Percentiles rank a stretch among this genome's conserved stretches.
phyloP scores from a whole-genome alignment of 2,797 vertebrate genomes.

The Hozukius guyotensis region DNA sequence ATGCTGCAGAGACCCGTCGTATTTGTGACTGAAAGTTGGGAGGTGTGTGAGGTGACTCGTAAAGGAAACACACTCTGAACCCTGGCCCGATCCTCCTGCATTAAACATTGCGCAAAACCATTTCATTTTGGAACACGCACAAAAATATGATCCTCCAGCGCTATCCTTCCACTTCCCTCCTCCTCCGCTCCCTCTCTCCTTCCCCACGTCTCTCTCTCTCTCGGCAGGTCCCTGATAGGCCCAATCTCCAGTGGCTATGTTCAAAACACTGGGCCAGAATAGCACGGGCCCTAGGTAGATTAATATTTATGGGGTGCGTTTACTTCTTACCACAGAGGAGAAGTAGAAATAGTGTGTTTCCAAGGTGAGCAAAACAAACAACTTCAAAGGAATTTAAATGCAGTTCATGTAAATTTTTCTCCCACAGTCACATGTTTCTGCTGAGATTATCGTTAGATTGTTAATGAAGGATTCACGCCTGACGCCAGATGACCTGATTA shows the following conservation, averaged over 20 bases:
- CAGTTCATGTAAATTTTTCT: conserved; percentile 72
- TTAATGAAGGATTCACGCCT: conserved; percentile 65
- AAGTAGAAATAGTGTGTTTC: conserved; percentile 80
- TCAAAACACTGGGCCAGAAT: conserved; percentile 79
- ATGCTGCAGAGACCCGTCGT: conserved; percentile 15
- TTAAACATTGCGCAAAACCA: conserved; percentile 64
- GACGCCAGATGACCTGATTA: conserved; percentile 76
- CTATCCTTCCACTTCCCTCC: conserved; percentile 1
- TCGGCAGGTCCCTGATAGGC: conserved; percentile 68
- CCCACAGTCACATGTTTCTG: conserved; percentile 70
- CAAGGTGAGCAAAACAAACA: conserved; percentile 86
- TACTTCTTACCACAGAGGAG: conserved; percentile 74
- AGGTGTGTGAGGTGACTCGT: conserved; percentile 65
- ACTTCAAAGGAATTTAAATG: conserved; percentile 84
- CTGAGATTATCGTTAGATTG: conserved; percentile 60
- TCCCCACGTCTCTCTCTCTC: not conserved
- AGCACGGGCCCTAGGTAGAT: conserved; percentile 75
- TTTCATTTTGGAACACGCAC: conserved; percentile 57
- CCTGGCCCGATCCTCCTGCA: conserved; percentile 56
- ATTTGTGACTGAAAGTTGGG: conserved; percentile 34
- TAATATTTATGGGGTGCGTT: conserved; percentile 83
- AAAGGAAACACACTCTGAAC: conserved; percentile 54
- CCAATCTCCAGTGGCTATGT: conserved; percentile 75
- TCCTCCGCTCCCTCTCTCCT: not conserved
- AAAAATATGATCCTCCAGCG: conserved; percentile 45